A percentile compares a stretch with the other conserved stretches of the same genome.
Evolutionary conservation across 2,888 invertebrate species (phyloP).

Genomic region (Chironomus tentans): DNA sequence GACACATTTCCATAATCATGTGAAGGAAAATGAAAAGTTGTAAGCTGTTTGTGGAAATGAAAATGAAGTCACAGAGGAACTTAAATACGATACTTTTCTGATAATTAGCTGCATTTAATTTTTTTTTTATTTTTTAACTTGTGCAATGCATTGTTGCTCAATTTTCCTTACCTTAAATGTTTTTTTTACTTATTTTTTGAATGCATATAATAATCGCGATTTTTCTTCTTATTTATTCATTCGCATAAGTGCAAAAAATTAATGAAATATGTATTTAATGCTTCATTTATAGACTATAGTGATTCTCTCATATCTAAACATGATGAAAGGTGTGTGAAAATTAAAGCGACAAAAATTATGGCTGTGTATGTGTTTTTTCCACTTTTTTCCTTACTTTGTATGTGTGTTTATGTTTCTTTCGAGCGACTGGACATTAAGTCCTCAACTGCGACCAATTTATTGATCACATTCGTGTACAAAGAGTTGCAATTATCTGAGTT

Average conservation of each 20-base stretch:
- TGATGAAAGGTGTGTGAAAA: background rate
- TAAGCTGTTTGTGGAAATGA: background rate
- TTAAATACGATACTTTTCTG: background rate
- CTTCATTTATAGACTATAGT: background rate
- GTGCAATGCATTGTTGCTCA: slow-evolving; percentile 5
- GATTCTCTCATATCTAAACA: background rate
- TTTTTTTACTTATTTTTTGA: background rate
- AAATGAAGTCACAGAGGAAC: background rate
- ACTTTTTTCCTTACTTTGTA: background rate
- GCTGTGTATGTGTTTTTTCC: background rate
- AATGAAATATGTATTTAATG: background rate
- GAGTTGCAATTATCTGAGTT: no score
- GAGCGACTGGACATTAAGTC: background rate
- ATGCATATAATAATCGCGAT: background rate
- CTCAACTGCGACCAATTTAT: no score
- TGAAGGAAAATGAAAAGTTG: no score
- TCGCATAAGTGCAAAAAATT: background rate
- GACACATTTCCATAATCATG: no score
- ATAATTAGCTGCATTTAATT: slow-evolving; percentile 22
- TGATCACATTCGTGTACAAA: no score
- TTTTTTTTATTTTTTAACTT: background rate
- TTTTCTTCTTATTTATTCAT: background rate
- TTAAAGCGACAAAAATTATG: background rate
- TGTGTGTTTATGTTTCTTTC: background rate
- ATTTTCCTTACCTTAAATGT: slow-evolving; percentile 1